Conservation (phyloP, 2,888 invertebrate species). For the Hyalella azteca region DNA sequence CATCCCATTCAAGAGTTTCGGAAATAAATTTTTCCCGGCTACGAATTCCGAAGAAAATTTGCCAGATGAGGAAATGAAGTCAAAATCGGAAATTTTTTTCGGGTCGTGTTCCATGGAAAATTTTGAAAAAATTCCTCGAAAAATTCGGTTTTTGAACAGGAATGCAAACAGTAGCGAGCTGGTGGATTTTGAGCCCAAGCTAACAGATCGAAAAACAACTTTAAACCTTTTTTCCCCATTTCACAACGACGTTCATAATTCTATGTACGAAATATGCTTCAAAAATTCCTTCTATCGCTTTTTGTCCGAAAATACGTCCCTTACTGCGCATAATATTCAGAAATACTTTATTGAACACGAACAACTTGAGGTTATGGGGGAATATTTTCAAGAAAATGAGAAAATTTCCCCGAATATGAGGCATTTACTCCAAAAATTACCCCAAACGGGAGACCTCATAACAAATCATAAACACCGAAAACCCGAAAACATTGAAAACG, state of each 20-base stretch:
- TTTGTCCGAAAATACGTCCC: background rate
- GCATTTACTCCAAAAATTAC: background rate
- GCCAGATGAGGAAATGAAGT: background rate
- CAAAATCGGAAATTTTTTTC: too few species aligned
- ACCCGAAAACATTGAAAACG: background rate
- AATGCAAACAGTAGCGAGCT: background rate
- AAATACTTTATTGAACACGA: background rate
- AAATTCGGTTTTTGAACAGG: background rate
- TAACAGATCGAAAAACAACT: background rate
- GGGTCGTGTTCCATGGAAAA: background rate
- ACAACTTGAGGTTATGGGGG: background rate
- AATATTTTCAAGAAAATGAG: background rate
- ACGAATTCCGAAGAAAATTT: background rate
- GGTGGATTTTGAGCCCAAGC: background rate
- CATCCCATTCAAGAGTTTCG: background rate
- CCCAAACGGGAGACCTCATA: background rate
- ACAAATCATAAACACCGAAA: background rate
- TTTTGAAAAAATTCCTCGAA: background rate
- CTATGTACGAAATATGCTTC: conserved; percentile 12
- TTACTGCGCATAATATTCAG: background rate
- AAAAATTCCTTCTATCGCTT: background rate
- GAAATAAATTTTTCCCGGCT: background rate
- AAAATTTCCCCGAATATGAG: too few species aligned
- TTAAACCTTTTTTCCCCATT: background rate
- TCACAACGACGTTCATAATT: background rate